Conservation (phyloP, 2,113 vertebrate species). For the Chaetodon auriga region DNA sequence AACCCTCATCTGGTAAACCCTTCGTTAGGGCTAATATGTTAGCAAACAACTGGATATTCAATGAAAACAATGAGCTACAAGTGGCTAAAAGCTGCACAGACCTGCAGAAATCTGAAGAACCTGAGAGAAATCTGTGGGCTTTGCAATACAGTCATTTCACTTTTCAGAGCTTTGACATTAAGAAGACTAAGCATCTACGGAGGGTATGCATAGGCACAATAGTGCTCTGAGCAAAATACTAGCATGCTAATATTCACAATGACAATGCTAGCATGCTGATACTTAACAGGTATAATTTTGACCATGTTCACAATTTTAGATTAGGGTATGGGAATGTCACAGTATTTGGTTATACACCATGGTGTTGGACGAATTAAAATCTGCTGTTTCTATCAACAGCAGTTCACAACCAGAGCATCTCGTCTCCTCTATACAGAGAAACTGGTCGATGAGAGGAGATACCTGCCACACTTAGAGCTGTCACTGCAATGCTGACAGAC, state of each 20-base stretch:
- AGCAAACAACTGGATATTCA: neutral
- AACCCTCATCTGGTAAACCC: neutral
- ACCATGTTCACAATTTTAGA: neutral
- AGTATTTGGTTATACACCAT: neutral
- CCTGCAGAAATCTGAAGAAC: neutral
- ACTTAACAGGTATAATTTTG: neutral
- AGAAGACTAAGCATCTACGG: no score
- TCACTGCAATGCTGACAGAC: conserved; percentile 59
- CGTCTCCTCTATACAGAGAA: conserved; percentile 26
- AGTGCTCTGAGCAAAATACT: neutral
- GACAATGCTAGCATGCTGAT: neutral
- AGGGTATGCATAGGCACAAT: neutral
- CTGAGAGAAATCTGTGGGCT: neutral
- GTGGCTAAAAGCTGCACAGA: neutral
- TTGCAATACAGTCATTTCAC: neutral
- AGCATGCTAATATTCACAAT: neutral
- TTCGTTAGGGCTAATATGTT: neutral
- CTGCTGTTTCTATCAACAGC: conserved; percentile 12
- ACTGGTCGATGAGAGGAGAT: conserved; percentile 42
- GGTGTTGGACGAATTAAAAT: neutral
- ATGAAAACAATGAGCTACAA: neutral
- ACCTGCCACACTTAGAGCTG: conserved; percentile 43
- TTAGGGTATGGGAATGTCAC: neutral
- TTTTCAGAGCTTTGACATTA: no score
- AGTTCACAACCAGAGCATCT: conserved; percentile 8